Evolutionary conservation across 2,797 vertebrate species (phyloP), one percentile per base, ranked within the genome.

Genomic region (Enoplosus armatus): DNA sequence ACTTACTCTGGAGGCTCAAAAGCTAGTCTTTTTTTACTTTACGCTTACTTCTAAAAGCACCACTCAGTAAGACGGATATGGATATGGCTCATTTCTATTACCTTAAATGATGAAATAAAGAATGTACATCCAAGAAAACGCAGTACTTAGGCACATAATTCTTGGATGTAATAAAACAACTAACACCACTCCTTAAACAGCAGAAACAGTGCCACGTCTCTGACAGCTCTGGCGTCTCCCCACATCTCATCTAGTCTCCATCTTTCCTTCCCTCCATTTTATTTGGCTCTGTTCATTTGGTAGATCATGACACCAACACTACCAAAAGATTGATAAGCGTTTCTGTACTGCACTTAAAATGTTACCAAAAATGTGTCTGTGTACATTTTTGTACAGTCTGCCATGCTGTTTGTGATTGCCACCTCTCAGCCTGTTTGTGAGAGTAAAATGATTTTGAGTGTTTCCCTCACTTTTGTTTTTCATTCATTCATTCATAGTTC

Each of bases 201-300:
- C 41, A 35, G 29, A 39, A n/a, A n/a, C n/a, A n/a, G n/a, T n/a
- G n/a, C n/a, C 84, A 73, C 48, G 67, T 73, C 77, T 87, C 74
- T 89, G 87, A 90, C 91, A 90, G 86, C 78, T 87, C 82, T 83
- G 85, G 85, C 85, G 86, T 89, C 80, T 87, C 83, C 80, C 60
- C 50, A 31, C 71, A 84, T 78, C 77, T 85, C 83, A 33, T 83
- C 67, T 76, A 59, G 39, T 87, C 87, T 84, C 76, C 67, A 82
- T 85, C 71, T 64, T 61, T 35, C n/a, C n/a, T n/a, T n/a, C n/a
- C n/a, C n/a, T n/a, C 53, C 41, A 18, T 69, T 62, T 68, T 43
- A 69, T 76, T 78, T 85, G 63, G 58, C 76, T 41, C 60, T 26
- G 66, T 53, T 80, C 60, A 55, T 63, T 72, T 58, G 61, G 59